These are phyloP conservation scores for Drosophila barbarae DNA, from an alignment of 2,888 invertebrate species.

Conservation along the genomic window DNA sequence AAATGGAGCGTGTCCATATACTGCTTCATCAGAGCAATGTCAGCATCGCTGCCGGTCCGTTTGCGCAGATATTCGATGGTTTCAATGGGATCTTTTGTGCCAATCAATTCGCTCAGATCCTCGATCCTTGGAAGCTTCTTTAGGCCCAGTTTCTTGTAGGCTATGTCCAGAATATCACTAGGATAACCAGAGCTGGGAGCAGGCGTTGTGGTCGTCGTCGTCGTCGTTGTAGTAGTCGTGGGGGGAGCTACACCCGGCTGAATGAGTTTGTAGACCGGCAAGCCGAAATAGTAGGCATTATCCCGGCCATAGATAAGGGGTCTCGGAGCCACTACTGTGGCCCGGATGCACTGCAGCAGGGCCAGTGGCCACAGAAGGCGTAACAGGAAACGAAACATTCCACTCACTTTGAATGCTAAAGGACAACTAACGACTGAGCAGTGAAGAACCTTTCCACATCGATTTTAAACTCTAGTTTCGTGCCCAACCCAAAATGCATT, in stretches of 20 bases:
- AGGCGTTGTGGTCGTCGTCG: constrained; percentile 28
- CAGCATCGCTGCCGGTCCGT: constrained; percentile 67
- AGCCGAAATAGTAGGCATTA: constrained; percentile 56
- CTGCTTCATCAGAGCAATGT: constrained; percentile 71
- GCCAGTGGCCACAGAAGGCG: constrained; percentile 42
- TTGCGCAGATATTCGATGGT: constrained; percentile 72
- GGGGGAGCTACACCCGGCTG: constrained; percentile 24
- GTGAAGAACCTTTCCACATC: constrained; percentile 1
- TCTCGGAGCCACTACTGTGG: constrained; percentile 23
- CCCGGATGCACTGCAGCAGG: constrained; percentile 48
- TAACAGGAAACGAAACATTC: constrained; percentile 40
- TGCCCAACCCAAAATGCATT: constrained; percentile 14
- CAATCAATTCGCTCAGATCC: constrained; percentile 70
- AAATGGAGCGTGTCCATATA: constrained; percentile 70
- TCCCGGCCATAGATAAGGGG: constrained; percentile 63
- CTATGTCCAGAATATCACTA: constrained; percentile 70
- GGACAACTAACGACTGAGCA: constrained; percentile 50
- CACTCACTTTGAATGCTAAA: constrained; percentile 43
- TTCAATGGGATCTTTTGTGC: constrained; percentile 64
- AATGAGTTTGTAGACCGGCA: constrained; percentile 60
- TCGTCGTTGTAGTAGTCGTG: constrained; percentile 15
- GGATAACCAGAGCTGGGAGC: constrained; percentile 62
- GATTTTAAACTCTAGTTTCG: constrained; percentile 26
- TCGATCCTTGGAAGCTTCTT: constrained; percentile 70
- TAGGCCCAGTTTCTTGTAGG: constrained; percentile 68